A percentile compares a stretch with the other conserved stretches of the same genome.
Evolutionary conservation across 2,888 invertebrate species (phyloP).

Genomic region (Endomychus coccineus): DNA sequence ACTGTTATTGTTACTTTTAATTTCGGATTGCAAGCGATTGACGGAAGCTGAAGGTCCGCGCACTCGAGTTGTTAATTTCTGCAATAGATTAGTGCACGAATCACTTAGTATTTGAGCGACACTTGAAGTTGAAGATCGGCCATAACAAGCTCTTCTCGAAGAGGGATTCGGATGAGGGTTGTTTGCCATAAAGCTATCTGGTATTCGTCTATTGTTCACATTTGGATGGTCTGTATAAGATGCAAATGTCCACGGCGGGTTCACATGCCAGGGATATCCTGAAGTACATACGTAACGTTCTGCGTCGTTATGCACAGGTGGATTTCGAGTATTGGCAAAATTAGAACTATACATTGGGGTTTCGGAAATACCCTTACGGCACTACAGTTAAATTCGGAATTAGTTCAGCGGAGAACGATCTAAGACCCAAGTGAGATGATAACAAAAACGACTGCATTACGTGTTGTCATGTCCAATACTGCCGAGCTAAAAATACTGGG

Average conservation of each 20-base stretch:
- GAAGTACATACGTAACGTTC: slow-evolving; percentile 11
- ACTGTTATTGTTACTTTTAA: slow-evolving; percentile 15
- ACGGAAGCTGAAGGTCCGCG: slow-evolving; percentile 63
- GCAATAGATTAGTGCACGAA: slow-evolving; percentile 78
- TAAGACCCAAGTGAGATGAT: no score
- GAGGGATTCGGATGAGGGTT: slow-evolving; percentile 28
- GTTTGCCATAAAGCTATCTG: slow-evolving; percentile 26
- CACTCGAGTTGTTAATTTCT: slow-evolving; percentile 65
- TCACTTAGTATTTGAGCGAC: slow-evolving; percentile 81
- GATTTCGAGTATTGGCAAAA: no score
- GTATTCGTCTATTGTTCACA: slow-evolving; percentile 18
- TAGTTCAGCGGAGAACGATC: no score
- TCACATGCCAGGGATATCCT: slow-evolving; percentile 22
- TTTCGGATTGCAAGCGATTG: slow-evolving; percentile 43
- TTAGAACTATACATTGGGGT: no score
- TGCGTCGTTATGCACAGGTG: slow-evolving; percentile 32
- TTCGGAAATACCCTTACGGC: no score
- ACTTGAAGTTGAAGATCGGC: slow-evolving; percentile 71
- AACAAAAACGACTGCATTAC: no score
- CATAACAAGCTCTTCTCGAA: slow-evolving; percentile 57
- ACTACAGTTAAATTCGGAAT: no score
- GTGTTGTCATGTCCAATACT: no score
- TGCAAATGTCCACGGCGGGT: slow-evolving; percentile 14
- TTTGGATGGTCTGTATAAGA: slow-evolving; percentile 13
- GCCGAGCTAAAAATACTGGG: no score